Conservation (phyloP, 2,888 invertebrate genomes). For the Macrophya annulata region DNA sequence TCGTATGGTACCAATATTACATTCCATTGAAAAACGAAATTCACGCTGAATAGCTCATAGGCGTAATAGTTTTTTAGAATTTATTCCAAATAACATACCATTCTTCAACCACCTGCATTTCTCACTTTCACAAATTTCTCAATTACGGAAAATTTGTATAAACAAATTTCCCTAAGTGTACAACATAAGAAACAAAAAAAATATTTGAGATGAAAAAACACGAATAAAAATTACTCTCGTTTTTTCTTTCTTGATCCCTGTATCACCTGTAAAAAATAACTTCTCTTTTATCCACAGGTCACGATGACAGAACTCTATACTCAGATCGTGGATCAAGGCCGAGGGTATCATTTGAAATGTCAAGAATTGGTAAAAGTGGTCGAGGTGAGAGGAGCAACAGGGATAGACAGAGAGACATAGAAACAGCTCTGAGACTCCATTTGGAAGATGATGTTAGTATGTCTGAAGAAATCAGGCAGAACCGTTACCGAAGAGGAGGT, state of each 20-base stretch:
- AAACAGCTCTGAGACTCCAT: constrained; percentile 35
- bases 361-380: constrained; percentile 41
- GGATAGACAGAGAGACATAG: constrained; percentile 47
- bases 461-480: constrained; percentile 40
- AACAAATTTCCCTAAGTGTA: background rate
- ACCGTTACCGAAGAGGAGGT: constrained; percentile 4
- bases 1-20: background rate
- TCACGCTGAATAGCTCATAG: background rate
- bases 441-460: constrained; percentile 57
- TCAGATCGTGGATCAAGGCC: constrained; percentile 39
- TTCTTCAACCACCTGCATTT: background rate
- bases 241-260: background rate
- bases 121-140: background rate
- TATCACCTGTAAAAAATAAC: background rate
- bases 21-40: background rate
- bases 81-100: background rate
- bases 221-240: background rate
- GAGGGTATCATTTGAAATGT: constrained; percentile 45
- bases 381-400: constrained; percentile 24
- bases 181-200: background rate
- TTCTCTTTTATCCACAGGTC: constrained; percentile 3
- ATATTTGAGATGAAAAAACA: background rate
- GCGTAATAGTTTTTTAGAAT: background rate
- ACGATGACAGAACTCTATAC: constrained; percentile 52
- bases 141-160: background rate